phyloP scores from a whole-genome alignment of 1,140 invertebrate species.

The Solen grandis region DNA sequence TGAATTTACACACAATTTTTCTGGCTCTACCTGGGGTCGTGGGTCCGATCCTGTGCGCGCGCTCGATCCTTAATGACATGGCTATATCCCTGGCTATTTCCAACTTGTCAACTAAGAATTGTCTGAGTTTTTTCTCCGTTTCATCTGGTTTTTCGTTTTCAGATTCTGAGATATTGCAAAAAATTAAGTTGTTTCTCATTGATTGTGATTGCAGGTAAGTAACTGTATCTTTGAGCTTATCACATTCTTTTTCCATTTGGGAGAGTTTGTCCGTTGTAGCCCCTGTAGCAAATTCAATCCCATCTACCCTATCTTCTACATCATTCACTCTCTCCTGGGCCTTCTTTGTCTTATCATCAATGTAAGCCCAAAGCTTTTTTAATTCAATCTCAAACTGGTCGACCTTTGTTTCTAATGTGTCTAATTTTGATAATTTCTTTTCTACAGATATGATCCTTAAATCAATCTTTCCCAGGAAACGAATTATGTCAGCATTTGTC shows the following conservation, averaged over 20 bases:
- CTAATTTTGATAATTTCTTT: not conserved
- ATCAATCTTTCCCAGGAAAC: not conserved
- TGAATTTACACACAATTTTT: no score
- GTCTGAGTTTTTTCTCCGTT: constrained; percentile 4
- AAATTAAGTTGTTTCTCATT: constrained; percentile 22
- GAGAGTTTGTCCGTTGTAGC: not conserved
- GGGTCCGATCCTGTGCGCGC: no score
- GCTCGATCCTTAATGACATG: no score
- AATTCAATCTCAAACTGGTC: not conserved
- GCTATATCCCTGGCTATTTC: no score
- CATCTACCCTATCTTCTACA: constrained; percentile 2
- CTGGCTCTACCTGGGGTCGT: no score
- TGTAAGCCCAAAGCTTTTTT: not conserved
- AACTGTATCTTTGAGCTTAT: not conserved
- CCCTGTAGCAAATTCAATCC: not conserved
- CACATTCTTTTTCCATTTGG: not conserved
- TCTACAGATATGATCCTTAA: not conserved
- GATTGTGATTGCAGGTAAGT: constrained; percentile 8
- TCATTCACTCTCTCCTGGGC: not conserved
- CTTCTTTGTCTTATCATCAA: not conserved
- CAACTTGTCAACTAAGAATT: no score
- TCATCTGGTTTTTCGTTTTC: not conserved
- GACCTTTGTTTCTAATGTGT: not conserved
- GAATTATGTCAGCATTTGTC: not conserved
- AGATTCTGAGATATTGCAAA: constrained; percentile 7